Evolutionary conservation across 2,113 vertebrate genomes (phyloP), one percentile per base, ranked within the genome.

Genomic region (Galeopterus variegatus): DNA sequence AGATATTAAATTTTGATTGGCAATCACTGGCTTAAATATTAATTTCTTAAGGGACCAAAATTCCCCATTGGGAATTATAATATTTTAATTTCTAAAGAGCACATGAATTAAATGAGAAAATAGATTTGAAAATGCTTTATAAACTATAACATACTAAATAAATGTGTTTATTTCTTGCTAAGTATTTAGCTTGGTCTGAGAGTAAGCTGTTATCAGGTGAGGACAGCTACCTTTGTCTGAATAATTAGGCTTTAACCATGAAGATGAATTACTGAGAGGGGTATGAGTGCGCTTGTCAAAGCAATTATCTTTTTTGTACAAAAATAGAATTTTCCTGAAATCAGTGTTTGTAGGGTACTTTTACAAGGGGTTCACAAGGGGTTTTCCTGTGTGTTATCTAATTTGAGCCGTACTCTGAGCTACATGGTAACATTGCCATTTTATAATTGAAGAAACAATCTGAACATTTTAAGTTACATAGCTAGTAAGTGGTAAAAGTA

Each of bases 101-200:
- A 86, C 2, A 10, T 92, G 48, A 83, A 82, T 92, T 95, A 92
- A 94, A 24, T 95, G 84, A 96, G 70, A 88, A 88, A 77, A 60
- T 77, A 60, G 82, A 15, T 94, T 82, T 14, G 81, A 67, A 95
- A 90, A 84, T 89, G 28, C 33, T 54, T 77, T 86, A 36, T 95
- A 76, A 90, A 79, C 64, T 79, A 3, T 86, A 79, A 91, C 28
- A 86, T 72, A 45, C 65, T 86, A 92, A 97, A 54, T 23, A 95
- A 81, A 17, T 95, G 6, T 90, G 21, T 76, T 87, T 95, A 58
- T 80, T 91, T 97, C 24, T 92, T 60, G 10, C 36, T 58, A 65
- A 88, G 14, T 72, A 28, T n/a, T 65, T 86, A 87, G 54, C 67
- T 77, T 97, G n/a, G 58, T 87, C 64, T 69, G 13, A 75, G 58